Conservation (phyloP, 1,140 invertebrate species). For the Hormaphis cornu region DNA sequence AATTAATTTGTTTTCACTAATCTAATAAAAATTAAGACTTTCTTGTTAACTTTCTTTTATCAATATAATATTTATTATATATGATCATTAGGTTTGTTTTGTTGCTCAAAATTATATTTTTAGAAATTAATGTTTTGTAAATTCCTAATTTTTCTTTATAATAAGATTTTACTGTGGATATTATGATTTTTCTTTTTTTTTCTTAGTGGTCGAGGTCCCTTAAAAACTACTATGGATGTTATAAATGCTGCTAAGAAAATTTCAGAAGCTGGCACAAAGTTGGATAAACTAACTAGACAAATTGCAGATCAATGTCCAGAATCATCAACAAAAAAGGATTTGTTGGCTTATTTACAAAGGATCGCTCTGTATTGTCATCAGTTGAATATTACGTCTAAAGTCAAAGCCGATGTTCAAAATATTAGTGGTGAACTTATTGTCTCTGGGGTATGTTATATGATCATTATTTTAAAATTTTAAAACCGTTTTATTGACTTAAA, state of each 20-base stretch:
- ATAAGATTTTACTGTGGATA: not conserved
- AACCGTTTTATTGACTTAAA: not conserved
- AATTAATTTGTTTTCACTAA: too few relatives aligned
- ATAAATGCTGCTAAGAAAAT: constrained; percentile 99
- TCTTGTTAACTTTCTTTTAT: too few relatives aligned
- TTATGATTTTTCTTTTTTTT: constrained; percentile 25
- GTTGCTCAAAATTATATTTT: too few relatives aligned
- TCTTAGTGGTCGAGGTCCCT: constrained; percentile 81
- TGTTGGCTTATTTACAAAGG: constrained; percentile 89
- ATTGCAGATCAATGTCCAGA: constrained; percentile 97
- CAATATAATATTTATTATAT: too few relatives aligned
- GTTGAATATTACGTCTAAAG: constrained; percentile 97
- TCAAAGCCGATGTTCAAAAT: constrained; percentile 98
- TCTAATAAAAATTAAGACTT: too few relatives aligned
- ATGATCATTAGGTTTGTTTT: too few relatives aligned
- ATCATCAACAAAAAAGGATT: constrained; percentile 90
- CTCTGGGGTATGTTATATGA: constrained; percentile 71
- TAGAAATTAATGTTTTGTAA: too few relatives aligned
- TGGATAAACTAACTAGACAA: constrained; percentile 89
- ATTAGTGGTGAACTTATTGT: constrained; percentile 96
- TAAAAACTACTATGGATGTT: constrained; percentile 99
- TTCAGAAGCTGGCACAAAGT: constrained; percentile 91
- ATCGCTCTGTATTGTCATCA: constrained; percentile 98
- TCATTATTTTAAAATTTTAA: too few relatives aligned
- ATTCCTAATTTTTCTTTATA: not conserved